phyloP scores from a whole-genome alignment of 1,140 invertebrate species.

The Drosophila micromelanica region DNA sequence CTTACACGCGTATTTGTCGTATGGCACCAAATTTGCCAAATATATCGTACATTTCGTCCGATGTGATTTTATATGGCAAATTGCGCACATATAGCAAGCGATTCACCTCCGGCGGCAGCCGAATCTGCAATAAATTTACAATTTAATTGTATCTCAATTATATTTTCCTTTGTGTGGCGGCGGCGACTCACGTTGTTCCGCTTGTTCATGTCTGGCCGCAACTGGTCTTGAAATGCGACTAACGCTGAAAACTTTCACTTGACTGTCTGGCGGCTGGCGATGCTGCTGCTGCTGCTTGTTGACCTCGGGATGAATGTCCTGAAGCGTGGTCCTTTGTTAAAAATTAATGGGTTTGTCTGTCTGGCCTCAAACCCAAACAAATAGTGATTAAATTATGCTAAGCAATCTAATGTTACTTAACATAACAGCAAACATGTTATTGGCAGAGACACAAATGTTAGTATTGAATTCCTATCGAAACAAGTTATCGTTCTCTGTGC shows the following conservation, averaged over 20 bases:
- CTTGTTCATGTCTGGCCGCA: conserved; percentile 77
- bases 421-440: not conserved
- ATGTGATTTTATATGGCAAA: conserved; percentile 99
- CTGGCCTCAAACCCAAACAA: conserved; percentile 77
- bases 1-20: conserved; percentile 98
- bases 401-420: conserved; percentile 7
- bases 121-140: conserved; percentile 88
- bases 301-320: conserved; percentile 75
- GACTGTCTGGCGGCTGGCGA: conserved; percentile 29
- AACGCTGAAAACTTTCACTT: conserved; percentile 68
- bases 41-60: conserved; percentile 99
- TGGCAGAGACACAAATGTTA: not conserved
- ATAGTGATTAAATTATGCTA: conserved; percentile 31
- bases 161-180: conserved; percentile 16
- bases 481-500: not conserved
- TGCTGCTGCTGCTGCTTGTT: conserved; percentile 43
- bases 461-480: not conserved
- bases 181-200: conserved; percentile 77
- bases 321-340: conserved; percentile 75
- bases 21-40: conserved; percentile 99
- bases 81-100: conserved; percentile 98
- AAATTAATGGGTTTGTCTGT: conserved; percentile 68
- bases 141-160: conserved; percentile 36
- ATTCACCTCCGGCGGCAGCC: conserved; percentile 99
- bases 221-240: conserved; percentile 62